A percentile compares a stretch with the other conserved stretches of the same genome.
Evolutionary conservation across 2,797 vertebrate species (phyloP).

Genomic region (Protonibea diacanthus): DNA sequence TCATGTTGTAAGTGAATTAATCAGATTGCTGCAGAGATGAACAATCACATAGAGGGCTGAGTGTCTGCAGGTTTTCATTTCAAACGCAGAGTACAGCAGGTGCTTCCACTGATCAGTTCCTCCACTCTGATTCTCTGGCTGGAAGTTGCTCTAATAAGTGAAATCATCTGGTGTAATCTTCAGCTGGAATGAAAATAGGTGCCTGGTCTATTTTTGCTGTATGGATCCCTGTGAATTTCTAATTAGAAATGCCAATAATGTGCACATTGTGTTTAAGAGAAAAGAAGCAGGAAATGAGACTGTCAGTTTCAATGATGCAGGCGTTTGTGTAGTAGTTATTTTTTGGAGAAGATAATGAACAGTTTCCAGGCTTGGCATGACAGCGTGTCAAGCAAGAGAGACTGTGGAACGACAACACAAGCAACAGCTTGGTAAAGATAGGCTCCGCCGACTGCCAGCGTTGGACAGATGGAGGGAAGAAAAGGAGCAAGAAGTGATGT

Average conservation of each 20-base stretch:
- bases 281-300: constrained; percentile 79
- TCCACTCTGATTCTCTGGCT: constrained; percentile 43
- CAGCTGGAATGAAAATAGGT: constrained; percentile 64
- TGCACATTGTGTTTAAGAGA: constrained; percentile 77
- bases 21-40: constrained; percentile 50
- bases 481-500: constrained; percentile 64
- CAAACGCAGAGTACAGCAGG: constrained; percentile 54
- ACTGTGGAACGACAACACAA: constrained; percentile 57
- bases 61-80: constrained; percentile 56
- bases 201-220: constrained; percentile 40
- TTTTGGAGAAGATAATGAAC: constrained; percentile 77
- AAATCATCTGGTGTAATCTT: constrained; percentile 68
- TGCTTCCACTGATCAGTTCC: constrained; percentile 58
- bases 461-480: constrained; percentile 77
- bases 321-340: constrained; percentile 74
- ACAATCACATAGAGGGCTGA: constrained; percentile 33
- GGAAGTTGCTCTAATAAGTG: constrained; percentile 62
- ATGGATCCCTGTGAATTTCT: constrained; percentile 59
- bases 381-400: constrained; percentile 73
- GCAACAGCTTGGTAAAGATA: constrained; percentile 79
- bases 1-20: constrained; percentile 41
- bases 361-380: constrained; percentile 71
- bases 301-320: constrained; percentile 80
- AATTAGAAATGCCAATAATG: constrained; percentile 78
- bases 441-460: constrained; percentile 63